These are phyloP conservation scores for Ephestia elutella DNA, from an alignment of 1,140 invertebrate genomes.

Conservation along the genomic window DNA sequence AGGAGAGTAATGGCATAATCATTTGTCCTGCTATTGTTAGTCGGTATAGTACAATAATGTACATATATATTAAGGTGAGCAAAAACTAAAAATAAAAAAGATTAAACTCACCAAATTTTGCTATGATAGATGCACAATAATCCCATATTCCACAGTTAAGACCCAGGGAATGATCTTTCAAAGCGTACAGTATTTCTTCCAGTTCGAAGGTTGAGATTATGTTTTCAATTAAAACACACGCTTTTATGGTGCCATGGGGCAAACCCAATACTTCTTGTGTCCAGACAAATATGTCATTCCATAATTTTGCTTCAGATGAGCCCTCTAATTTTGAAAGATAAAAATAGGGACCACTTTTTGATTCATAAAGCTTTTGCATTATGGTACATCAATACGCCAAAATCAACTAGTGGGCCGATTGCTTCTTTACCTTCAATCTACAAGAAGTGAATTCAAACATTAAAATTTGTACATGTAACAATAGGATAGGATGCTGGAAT, in stretches of 20 bases:
- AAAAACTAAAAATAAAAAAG: slow-evolving; percentile 8
- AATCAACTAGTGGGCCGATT: slow-evolving; percentile 81
- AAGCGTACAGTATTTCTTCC: slow-evolving; percentile 81
- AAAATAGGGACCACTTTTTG: slow-evolving; percentile 78
- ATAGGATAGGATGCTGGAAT: too few species aligned
- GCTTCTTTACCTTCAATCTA: slow-evolving; percentile 79
- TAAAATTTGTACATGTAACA: too few species aligned
- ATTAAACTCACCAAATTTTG: slow-evolving; percentile 76
- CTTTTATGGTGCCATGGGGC: slow-evolving; percentile 79
- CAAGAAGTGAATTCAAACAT: slow-evolving; percentile 18
- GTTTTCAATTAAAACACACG: slow-evolving; percentile 84
- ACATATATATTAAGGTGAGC: too few species aligned
- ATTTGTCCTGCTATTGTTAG: too few species aligned
- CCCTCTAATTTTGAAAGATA: slow-evolving; percentile 83
- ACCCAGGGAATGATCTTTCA: slow-evolving; percentile 80
- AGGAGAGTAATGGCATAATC: too few species aligned
- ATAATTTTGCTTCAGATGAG: slow-evolving; percentile 78
- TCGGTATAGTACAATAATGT: too few species aligned
- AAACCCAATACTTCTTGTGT: slow-evolving; percentile 75
- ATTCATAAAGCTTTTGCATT: slow-evolving; percentile 74
- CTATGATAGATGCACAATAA: slow-evolving; percentile 82
- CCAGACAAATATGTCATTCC: slow-evolving; percentile 85
- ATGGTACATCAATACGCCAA: slow-evolving; percentile 81
- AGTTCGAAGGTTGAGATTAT: slow-evolving; percentile 81
- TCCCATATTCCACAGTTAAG: slow-evolving; percentile 87